Base-by-base conservation (phyloP, 2,113 vertebrate species). In the Hymenochirus boettgeri region DNA sequence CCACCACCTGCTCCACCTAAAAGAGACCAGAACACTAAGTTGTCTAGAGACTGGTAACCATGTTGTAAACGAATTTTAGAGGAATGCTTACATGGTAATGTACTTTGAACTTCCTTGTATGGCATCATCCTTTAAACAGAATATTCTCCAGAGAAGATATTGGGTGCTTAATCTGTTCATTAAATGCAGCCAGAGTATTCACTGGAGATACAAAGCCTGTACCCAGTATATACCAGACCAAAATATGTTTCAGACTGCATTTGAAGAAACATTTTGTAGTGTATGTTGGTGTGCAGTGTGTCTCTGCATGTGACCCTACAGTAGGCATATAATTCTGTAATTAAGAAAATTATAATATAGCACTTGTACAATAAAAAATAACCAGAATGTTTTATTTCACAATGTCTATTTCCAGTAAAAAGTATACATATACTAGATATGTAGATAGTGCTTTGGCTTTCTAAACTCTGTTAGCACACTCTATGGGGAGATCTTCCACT, bases 1-100 rank as follows among this genome's bases (percentile, higher is more conserved):
- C 94, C 96, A 0, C 96, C 96, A 1, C 95, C 96, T 0, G 85
- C 96, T 0, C 96, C 96, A 9, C 96, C 96, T 5, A 99, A 99
- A 66, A 88, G 96, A 74, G 96, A 96, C 83, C 88, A 97, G 70
- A 83, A 73, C 71, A 98, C 96, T 79, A 98, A 98, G 86, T 91
- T 99, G 29, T 98, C 95, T 0, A 76, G 90, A 71, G 96, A 98
- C 50, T 99, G 94, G 93, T 97, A 94, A 85, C 61, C n/a, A 66
- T 55, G 0, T 1, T 17, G 15, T 46, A 60, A 58, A 61, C 9
- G 0, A 2, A 1, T 63, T 56, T 70, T 22, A 1, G 0, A 33
- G 65, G 24, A 7, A 62, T 65, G 66, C 25, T 1, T 31, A 65
- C 11, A 65, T 3, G 0, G 58, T 62, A 69, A 31, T 46, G 47